Conservation (phyloP, 2,888 invertebrate species). For the Aquatica leii region DNA sequence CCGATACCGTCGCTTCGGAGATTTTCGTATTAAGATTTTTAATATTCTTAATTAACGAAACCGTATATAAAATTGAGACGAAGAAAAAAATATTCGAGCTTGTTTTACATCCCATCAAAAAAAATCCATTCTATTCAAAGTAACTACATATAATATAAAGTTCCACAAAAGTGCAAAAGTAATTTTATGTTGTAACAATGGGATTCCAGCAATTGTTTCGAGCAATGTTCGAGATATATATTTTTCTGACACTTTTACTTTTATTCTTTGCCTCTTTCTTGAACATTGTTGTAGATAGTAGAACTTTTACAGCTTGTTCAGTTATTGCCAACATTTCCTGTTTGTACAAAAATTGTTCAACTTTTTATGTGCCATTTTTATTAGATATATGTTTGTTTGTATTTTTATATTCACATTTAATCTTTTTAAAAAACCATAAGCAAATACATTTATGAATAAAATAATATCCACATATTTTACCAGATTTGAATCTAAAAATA, state of each 20-base stretch:
- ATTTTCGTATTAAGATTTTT: too few species aligned
- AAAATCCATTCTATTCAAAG: slow-evolving; percentile 5
- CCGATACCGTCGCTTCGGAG: too few species aligned
- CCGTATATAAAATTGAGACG: too few species aligned
- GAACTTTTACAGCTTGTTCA: slow-evolving; percentile 12
- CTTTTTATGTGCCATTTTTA: not conserved
- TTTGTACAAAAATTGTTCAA: slow-evolving; percentile 6
- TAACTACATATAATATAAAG: slow-evolving; percentile 2
- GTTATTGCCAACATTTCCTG: slow-evolving; percentile 14
- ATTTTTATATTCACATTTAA: not conserved
- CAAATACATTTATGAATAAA: too few species aligned
- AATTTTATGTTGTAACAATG: slow-evolving; percentile 10
- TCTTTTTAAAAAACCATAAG: not conserved
- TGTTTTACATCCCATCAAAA: not conserved
- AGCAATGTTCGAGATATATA: slow-evolving; percentile 7
- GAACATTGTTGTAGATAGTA: slow-evolving; percentile 9
- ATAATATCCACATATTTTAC: too few species aligned
- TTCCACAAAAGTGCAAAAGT: not conserved
- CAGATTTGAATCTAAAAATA: too few species aligned
- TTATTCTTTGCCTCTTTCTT: slow-evolving; percentile 10
- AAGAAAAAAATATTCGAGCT: too few species aligned
- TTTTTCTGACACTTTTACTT: slow-evolving; percentile 14
- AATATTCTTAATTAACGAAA: too few species aligned
- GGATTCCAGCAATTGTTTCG: slow-evolving; percentile 6
- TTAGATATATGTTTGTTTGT: not conserved